Base-by-base conservation (phyloP, 2,888 invertebrate species). In the Linnaemya vulpina region DNA sequence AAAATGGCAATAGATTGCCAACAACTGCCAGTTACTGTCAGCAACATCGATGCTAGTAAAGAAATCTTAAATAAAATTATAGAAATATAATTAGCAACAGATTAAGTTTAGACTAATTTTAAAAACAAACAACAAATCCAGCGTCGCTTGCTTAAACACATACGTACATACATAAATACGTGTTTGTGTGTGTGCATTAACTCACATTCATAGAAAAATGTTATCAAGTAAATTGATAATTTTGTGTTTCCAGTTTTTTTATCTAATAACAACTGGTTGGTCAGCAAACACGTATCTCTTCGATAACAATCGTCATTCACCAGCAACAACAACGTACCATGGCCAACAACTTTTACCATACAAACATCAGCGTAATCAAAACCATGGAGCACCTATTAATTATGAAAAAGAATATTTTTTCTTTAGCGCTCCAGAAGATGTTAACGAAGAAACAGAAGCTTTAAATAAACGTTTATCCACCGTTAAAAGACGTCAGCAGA, bases 361-460 rank as follows among this genome's bases (percentile, higher is more conserved):
- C 58, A 22, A 62, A 9, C 25, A 5, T 30, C 43, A 62, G 43
- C 8, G 17, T 5, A 20, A 35, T 20, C 35, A 46, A 65, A 17
- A 1, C 20, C 0, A 11, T 25, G 11, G 3, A 8, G 60, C 67
- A 11, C 67, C 67, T 7, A 25, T 8, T 5, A 35, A n/a, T 38
- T 80, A 67, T 8, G 13, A 75, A 25, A 83, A 86, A 67, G 80
- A 83, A 38, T 86, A 88, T 7, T 90, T 89, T 71, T 88, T 86
- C 43, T 90, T 90, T 49, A 84, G 75, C 25, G 82, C 88, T 4
- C 89, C 91, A 13, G 81, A 83, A 17, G 84, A 86, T 8, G 30
- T 83, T 25, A 0, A 25, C 3, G 80, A 63, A 22, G 67, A 87
- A 46, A 76, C 51, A 22, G 51, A 46, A 67, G 84, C 71, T 83